These are phyloP conservation scores for Calliphora vicina DNA, from an alignment of 1,140 invertebrate species.

Conservation along the genomic window DNA sequence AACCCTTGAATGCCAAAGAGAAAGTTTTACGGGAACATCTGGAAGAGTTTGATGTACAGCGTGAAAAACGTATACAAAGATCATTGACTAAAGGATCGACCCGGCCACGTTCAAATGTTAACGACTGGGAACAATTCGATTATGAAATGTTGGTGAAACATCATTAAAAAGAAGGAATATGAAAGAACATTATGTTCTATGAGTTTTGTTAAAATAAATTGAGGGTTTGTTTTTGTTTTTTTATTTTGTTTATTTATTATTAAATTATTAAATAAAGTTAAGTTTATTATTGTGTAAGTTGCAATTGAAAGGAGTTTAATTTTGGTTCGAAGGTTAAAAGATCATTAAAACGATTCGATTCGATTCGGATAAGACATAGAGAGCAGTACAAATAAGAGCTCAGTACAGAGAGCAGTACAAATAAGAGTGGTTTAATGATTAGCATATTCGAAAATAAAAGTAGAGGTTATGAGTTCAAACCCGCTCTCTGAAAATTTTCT, in stretches of 20 bases:
- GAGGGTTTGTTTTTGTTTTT: neutral
- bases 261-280: neutral
- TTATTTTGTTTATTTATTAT: conserved; percentile 10
- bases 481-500: too few species aligned
- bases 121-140: conserved; percentile 59
- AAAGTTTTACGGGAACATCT: conserved; percentile 44
- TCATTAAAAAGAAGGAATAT: neutral
- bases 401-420: too few species aligned
- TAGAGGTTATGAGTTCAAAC: too few species aligned
- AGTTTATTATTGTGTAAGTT: too few species aligned
- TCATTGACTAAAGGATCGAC: conserved; percentile 55
- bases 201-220: neutral
- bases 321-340: too few species aligned
- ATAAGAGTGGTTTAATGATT: too few species aligned
- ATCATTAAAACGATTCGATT: too few species aligned
- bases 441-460: too few species aligned
- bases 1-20: conserved; percentile 46
- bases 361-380: too few species aligned
- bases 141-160: conserved; percentile 56
- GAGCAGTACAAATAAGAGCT: too few species aligned
- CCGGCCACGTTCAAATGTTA: conserved; percentile 43
- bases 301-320: too few species aligned
- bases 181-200: too few species aligned
- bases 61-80: conserved; percentile 46
- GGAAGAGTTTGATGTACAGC: conserved; percentile 43